Evolutionary conservation across 2,797 vertebrate species (phyloP).

Genomic region (Tragelaphus oryx): DNA sequence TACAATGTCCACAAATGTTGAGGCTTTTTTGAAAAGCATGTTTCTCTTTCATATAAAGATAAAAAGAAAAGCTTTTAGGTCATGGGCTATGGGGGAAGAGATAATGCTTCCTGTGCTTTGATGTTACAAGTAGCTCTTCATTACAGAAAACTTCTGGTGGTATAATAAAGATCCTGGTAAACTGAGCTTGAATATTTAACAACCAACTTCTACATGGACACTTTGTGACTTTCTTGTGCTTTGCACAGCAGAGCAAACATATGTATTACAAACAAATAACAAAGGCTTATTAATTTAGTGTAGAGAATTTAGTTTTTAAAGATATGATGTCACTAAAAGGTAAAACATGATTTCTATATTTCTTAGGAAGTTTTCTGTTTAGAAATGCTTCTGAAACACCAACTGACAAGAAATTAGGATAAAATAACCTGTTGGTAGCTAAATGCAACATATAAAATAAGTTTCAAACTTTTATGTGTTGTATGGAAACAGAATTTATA

Average conservation of each 20-base stretch:
- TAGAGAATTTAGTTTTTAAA: conserved; percentile 46
- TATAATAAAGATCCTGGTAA: conserved; percentile 76
- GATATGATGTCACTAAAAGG: conserved; percentile 55
- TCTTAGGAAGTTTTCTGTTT: conserved; percentile 58
- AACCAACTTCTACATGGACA: conserved; percentile 61
- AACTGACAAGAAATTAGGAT: conserved; percentile 55
- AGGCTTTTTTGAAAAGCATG: conserved; percentile 77
- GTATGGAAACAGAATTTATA: conserved; percentile 58
- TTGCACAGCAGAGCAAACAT: conserved; percentile 40
- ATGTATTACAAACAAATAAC: conserved; percentile 30
- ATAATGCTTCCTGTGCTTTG: conserved; percentile 85
- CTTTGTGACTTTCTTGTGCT: conserved; percentile 41
- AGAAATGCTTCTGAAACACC: conserved; percentile 57
- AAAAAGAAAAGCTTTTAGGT: conserved; percentile 84
- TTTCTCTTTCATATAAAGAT: conserved; percentile 83
- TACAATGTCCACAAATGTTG: conserved; percentile 70
- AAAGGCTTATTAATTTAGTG: conserved; percentile 65
- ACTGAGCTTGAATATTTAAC: conserved; percentile 75
- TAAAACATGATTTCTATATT: conserved; percentile 57
- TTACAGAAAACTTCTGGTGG: conserved; percentile 68
- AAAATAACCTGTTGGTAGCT: conserved; percentile 38
- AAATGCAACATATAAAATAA: conserved; percentile 32
- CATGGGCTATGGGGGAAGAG: conserved; percentile 78
- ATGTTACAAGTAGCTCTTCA: conserved; percentile 89
- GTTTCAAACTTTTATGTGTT: conserved; percentile 26